These are phyloP conservation scores for Pterois miles DNA, from an alignment of 2,797 vertebrate genomes.

Conservation along the genomic window DNA sequence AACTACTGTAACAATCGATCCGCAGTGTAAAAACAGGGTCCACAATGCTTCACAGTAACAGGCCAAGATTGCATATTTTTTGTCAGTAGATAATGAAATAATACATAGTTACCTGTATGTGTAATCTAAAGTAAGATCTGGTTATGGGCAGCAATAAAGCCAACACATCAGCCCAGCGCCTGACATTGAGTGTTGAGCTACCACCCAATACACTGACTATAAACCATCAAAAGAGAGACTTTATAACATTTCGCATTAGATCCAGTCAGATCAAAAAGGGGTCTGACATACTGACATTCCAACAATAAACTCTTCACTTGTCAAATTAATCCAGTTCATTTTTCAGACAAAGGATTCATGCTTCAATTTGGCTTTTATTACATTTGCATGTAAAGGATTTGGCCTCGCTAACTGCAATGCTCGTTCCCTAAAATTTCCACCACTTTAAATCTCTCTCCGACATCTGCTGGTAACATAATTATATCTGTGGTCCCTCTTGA, in stretches of 20 bases:
- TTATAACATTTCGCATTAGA: constrained; percentile 74
- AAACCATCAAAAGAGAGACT: constrained; percentile 71
- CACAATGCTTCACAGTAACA: neutral
- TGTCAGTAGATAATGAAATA: neutral
- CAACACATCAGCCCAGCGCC: neutral
- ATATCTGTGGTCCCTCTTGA: constrained; percentile 20
- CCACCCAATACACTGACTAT: constrained; percentile 52
- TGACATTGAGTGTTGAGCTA: constrained; percentile 63
- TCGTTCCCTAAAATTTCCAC: constrained; percentile 21
- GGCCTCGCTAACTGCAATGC: neutral
- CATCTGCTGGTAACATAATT: constrained; percentile 37
- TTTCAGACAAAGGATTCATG: constrained; percentile 7
- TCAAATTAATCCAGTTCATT: constrained; percentile 36
- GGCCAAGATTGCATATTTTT: neutral
- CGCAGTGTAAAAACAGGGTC: neutral
- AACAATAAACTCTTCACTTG: neutral
- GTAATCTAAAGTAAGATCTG: neutral
- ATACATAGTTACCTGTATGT: neutral
- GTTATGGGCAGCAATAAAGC: constrained; percentile 35
- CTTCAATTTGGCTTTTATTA: constrained; percentile 25
- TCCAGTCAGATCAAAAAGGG: constrained; percentile 48
- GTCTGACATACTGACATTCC: constrained; percentile 35
- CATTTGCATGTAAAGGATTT: constrained; percentile 23
- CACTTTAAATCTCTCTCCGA: constrained; percentile 41
- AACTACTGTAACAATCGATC: neutral